Conservation (phyloP, 37 sponge, comb jelly and placozoan species). For the Axinella damicornis region DNA sequence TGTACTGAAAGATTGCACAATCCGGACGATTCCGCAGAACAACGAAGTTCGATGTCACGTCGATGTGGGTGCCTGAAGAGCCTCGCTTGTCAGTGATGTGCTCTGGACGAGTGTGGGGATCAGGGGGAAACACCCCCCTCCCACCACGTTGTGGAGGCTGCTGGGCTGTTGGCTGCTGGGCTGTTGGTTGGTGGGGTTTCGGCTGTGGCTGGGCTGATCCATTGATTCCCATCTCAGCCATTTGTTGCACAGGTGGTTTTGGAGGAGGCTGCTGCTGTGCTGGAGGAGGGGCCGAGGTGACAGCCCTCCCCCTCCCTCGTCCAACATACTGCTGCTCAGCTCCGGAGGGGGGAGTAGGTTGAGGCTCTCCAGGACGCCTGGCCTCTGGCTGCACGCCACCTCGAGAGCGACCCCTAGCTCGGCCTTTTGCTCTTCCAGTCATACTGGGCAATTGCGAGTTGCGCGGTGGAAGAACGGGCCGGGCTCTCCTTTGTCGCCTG, state of each 20-base stretch:
- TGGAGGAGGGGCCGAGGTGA: conserved; percentile 12
- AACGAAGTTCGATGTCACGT: conserved; percentile 77
- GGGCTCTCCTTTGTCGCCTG: no score
- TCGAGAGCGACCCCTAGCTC: conserved; percentile 63
- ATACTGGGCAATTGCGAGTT: no score
- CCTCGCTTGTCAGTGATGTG: conserved; percentile 82
- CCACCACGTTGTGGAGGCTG: conserved; percentile 9
- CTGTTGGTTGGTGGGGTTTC: neutral
- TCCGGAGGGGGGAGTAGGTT: neutral
- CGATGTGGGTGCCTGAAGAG: conserved; percentile 46
- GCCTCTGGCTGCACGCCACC: conserved; percentile 26
- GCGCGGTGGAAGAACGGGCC: no score
- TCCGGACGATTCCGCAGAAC: conserved; percentile 64
- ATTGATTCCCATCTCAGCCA: conserved; percentile 31
- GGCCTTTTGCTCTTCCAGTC: conserved; percentile 36
- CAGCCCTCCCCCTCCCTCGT: conserved; percentile 64
- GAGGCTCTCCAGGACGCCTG: conserved; percentile 55
- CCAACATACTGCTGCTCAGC: conserved; percentile 53
- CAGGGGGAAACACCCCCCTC: conserved; percentile 13
- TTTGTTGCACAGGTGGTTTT: conserved; percentile 3
- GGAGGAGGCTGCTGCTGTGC: neutral
- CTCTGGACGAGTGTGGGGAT: conserved; percentile 71
- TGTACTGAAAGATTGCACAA: conserved; percentile 90
- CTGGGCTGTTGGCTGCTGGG: neutral
- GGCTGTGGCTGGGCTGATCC: neutral